A percentile compares a stretch with the other conserved stretches of the same genome.
Evolutionary conservation across 2,888 invertebrate species (phyloP).

Genomic region (Syritta pipiens): DNA sequence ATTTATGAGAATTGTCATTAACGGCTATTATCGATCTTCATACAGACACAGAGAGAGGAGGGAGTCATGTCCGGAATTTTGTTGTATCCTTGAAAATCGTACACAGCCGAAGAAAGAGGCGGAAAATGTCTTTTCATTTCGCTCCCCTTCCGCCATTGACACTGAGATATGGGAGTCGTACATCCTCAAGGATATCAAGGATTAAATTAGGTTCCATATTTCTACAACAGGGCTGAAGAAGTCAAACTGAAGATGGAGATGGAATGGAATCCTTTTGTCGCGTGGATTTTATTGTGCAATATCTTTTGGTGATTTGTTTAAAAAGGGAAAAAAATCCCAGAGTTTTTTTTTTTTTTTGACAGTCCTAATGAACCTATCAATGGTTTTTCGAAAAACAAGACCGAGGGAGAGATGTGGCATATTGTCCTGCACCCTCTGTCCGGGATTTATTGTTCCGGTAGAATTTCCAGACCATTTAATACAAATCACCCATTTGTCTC

Average conservation of each 20-base stretch:
- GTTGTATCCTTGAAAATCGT: slow-evolving; percentile 52
- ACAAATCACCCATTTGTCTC: slow-evolving; percentile 65
- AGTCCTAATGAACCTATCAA: slow-evolving; percentile 61
- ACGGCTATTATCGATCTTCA: slow-evolving; percentile 70
- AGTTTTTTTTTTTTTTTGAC: slow-evolving; percentile 3
- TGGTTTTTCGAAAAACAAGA: slow-evolving; percentile 52
- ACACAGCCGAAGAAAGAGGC: not conserved
- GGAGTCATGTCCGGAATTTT: slow-evolving; percentile 63
- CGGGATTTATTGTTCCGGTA: slow-evolving; percentile 3
- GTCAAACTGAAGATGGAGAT: too few species aligned
- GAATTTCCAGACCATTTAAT: slow-evolving; percentile 61
- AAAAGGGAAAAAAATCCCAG: too few species aligned
- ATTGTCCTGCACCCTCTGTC: slow-evolving; percentile 17
- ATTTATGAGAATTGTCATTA: slow-evolving; percentile 78
- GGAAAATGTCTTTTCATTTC: slow-evolving; percentile 46
- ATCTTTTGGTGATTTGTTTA: slow-evolving; percentile 39
- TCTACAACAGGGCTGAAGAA: slow-evolving; percentile 53
- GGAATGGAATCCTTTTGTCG: slow-evolving; percentile 58
- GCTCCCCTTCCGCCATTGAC: slow-evolving; percentile 36
- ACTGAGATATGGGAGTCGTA: slow-evolving; percentile 62
- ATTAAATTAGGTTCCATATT: slow-evolving; percentile 67
- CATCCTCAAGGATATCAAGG: slow-evolving; percentile 59
- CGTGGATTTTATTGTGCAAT: slow-evolving; percentile 33
- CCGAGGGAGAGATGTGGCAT: slow-evolving; percentile 1
- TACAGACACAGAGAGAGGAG: slow-evolving; percentile 30